phyloP scores from a whole-genome alignment of 2,888 invertebrate genomes.

The Iselma pallidipennis region DNA sequence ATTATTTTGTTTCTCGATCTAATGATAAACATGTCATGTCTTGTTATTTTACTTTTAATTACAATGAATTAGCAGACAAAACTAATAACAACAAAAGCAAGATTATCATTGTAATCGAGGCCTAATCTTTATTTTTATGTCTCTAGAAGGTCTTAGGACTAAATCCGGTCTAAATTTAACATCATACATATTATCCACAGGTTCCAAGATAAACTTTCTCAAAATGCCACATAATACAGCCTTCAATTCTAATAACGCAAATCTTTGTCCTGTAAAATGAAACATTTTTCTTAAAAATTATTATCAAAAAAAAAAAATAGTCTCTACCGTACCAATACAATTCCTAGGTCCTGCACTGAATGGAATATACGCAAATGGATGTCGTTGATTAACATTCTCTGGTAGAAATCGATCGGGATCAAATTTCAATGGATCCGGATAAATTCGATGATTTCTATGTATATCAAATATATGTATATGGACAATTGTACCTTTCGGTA shows the following conservation, averaged over 20 bases:
- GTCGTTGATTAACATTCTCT: conserved; percentile 60
- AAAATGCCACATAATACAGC: conserved; percentile 61
- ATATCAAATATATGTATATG: conserved; percentile 65
- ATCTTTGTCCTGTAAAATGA: conserved; percentile 60
- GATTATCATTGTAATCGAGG: too few species aligned
- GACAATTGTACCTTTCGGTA: conserved; percentile 60
- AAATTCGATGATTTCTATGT: conserved; percentile 67
- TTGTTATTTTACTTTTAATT: too few species aligned
- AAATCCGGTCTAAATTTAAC: conserved; percentile 56
- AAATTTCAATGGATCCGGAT: conserved; percentile 67
- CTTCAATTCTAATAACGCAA: conserved; percentile 68
- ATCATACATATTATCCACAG: conserved; percentile 57
- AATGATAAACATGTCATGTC: too few species aligned
- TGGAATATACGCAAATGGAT: conserved; percentile 68
- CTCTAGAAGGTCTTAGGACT: conserved; percentile 56
- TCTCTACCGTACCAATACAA: conserved; percentile 62
- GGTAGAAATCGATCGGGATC: conserved; percentile 73
- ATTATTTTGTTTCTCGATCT: too few species aligned
- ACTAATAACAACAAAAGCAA: too few species aligned
- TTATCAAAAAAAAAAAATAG: not conserved
- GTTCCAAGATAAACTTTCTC: conserved; percentile 58
- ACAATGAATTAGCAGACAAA: too few species aligned
- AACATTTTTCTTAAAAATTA: not conserved
- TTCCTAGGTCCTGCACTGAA: conserved; percentile 72
- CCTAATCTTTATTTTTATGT: conserved; percentile 51